These are phyloP conservation scores for Monopis laevigella DNA, from an alignment of 2,888 invertebrate genomes.

Conservation along the genomic window DNA sequence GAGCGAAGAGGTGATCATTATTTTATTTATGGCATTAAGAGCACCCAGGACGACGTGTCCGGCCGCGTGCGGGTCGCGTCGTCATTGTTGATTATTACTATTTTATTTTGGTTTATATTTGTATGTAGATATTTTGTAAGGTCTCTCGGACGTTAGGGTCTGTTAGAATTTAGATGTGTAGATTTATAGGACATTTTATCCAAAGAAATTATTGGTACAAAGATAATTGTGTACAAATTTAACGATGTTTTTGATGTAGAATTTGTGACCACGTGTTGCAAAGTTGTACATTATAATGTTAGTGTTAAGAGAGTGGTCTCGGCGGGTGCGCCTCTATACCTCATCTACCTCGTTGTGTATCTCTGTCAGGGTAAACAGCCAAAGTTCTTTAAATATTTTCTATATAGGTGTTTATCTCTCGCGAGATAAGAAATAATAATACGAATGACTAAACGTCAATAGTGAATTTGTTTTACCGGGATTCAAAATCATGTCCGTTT, in stretches of 20 bases:
- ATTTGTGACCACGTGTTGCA: constrained; percentile 55
- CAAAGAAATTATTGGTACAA: constrained; percentile 68
- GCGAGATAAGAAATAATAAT: constrained; percentile 35
- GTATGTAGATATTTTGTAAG: constrained; percentile 24
- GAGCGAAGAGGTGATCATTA: constrained; percentile 40
- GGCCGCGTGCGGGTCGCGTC: not conserved
- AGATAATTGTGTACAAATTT: constrained; percentile 58
- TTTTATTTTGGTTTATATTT: constrained; percentile 47
- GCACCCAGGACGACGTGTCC: not conserved
- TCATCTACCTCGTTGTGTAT: constrained; percentile 52
- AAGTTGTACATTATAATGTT: constrained; percentile 39
- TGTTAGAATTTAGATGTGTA: constrained; percentile 6
- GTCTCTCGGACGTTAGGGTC: constrained; percentile 39
- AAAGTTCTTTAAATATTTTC: constrained; percentile 55
- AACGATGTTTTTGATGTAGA: constrained; percentile 42
- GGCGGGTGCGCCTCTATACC: not conserved
- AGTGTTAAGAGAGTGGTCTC: not conserved
- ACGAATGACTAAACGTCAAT: too few relatives aligned
- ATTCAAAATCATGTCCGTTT: too few relatives aligned
- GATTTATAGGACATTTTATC: constrained; percentile 36
- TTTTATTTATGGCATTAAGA: constrained; percentile 29
- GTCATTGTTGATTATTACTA: constrained; percentile 64
- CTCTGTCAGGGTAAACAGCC: constrained; percentile 55
- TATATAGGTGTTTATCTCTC: constrained; percentile 30
- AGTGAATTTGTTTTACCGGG: too few relatives aligned